These are phyloP conservation scores for Neomonachus schauinslandi DNA, from an alignment of 2,113 vertebrate species.

Conservation along the genomic window DNA sequence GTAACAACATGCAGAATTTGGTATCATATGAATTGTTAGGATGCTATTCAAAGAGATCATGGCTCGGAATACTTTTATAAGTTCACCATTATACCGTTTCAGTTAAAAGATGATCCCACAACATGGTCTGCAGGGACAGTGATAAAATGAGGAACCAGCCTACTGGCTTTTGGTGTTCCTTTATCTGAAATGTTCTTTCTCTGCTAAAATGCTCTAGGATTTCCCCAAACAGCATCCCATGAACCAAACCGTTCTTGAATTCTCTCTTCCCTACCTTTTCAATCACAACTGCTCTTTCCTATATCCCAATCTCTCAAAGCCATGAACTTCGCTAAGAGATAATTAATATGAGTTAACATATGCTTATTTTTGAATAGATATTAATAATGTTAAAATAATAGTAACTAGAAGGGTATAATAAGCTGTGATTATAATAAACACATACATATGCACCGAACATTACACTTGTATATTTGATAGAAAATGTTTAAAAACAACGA, in stretches of 20 bases:
- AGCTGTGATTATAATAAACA: background rate
- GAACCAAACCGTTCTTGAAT: constrained; percentile 24
- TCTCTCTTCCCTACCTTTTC: background rate
- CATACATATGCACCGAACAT: background rate
- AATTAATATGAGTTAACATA: background rate
- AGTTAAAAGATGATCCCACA: background rate
- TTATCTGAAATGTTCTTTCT: background rate
- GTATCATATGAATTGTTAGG: background rate
- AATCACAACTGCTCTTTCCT: background rate
- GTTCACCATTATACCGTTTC: background rate
- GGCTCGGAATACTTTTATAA: background rate
- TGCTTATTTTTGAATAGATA: background rate
- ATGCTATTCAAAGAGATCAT: background rate
- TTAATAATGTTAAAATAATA: background rate
- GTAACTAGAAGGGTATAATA: background rate
- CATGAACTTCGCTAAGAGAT: background rate
- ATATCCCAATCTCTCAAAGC: background rate
- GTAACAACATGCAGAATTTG: background rate
- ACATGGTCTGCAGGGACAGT: background rate
- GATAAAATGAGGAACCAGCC: background rate
- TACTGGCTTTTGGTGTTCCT: background rate
- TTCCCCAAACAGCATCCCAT: background rate
- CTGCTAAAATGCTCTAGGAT: background rate
- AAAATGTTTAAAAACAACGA: constrained; percentile 16
- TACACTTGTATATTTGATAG: background rate